These are phyloP conservation scores for Darevskia nairensis DNA, from an alignment of 2,797 vertebrate species.

Conservation along the genomic window DNA sequence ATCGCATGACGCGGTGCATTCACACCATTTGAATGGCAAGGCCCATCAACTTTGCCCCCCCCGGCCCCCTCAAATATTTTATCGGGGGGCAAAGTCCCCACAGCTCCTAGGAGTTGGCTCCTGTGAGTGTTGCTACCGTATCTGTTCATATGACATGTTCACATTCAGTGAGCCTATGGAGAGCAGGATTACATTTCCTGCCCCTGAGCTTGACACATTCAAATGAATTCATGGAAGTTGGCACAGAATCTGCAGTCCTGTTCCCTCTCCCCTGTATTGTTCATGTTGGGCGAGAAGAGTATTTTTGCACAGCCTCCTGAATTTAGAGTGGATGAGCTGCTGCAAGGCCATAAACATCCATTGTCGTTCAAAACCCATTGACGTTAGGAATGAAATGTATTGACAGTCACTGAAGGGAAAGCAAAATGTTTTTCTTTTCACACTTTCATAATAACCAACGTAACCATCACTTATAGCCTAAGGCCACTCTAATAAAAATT, in stretches of 20 bases:
- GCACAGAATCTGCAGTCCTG: background rate
- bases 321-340: background rate
- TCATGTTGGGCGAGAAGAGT: background rate
- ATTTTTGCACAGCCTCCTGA: background rate
- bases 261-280: background rate
- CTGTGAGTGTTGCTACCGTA: background rate
- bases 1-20: no score
- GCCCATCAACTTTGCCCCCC: no score
- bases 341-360: constrained; percentile 25
- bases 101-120: no score
- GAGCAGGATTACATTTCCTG: background rate
- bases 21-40: no score
- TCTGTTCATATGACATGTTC: background rate
- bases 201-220: background rate
- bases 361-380: constrained; percentile 5
- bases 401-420: constrained; percentile 28
- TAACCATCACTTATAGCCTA: constrained; percentile 24
- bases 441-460: constrained; percentile 35
- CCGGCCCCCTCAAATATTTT: no score
- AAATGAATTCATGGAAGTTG: background rate
- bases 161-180: background rate
- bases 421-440: constrained; percentile 19
- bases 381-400: constrained; percentile 28
- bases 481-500: constrained; percentile 13
- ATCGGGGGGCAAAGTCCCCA: no score